These are phyloP conservation scores for Beris morrisii DNA, from an alignment of 2,888 invertebrate species.

Conservation along the genomic window DNA sequence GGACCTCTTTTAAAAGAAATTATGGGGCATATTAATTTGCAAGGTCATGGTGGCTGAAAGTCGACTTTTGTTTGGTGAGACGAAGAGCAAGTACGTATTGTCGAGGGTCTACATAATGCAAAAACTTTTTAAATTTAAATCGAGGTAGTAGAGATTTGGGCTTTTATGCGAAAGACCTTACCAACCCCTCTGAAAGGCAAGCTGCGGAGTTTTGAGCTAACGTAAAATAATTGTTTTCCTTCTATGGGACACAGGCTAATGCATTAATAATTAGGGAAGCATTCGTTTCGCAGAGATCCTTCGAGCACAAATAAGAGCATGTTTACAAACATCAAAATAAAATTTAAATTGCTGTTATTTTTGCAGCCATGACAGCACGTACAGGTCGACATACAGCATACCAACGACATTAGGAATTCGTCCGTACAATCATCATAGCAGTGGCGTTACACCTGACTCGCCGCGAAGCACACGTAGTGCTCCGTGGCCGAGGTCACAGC, in stretches of 20 bases:
- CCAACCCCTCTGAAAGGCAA: no score
- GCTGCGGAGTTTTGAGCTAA: no score
- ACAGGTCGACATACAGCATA: constrained; percentile 59
- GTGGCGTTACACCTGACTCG: constrained; percentile 61
- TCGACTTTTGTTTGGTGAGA: background rate
- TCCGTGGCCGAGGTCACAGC: constrained; percentile 73
- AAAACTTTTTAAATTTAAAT: no score
- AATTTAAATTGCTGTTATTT: background rate
- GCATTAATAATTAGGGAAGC: background rate
- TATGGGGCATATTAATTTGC: no score
- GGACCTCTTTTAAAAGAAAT: background rate
- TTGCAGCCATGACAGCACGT: constrained; percentile 36
- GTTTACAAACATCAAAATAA: background rate
- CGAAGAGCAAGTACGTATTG: background rate
- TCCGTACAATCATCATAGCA: constrained; percentile 48
- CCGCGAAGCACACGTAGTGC: constrained; percentile 85
- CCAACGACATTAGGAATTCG: constrained; percentile 56
- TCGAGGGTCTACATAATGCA: no score
- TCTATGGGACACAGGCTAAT: no score
- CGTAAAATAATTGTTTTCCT: no score
- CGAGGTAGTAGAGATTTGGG: no score
- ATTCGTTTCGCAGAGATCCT: background rate
- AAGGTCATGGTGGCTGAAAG: background rate
- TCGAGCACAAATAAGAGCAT: background rate
- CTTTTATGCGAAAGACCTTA: no score